phyloP scores from a whole-genome alignment of 2,113 vertebrate genomes.

The Condylura cristata region DNA sequence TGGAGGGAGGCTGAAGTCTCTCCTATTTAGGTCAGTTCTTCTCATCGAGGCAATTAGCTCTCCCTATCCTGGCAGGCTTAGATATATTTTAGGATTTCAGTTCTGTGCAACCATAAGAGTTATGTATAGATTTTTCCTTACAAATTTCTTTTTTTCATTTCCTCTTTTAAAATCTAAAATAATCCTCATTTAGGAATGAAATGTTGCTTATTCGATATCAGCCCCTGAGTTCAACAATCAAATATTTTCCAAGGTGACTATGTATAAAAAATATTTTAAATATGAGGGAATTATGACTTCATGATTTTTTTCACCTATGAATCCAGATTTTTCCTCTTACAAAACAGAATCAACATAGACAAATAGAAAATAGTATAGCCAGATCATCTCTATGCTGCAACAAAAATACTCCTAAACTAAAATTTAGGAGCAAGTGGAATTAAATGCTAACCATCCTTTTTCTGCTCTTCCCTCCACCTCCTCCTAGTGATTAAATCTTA shows the following conservation, averaged over 20 bases:
- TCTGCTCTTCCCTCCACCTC: too few relatives aligned
- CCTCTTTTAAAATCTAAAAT: not conserved
- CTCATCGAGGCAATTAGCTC: conserved; percentile 1
- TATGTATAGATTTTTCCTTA: conserved; percentile 38
- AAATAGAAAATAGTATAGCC: not conserved
- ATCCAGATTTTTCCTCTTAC: not conserved
- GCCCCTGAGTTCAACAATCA: not conserved
- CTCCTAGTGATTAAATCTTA: too few relatives aligned
- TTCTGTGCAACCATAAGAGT: not conserved
- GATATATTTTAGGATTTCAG: conserved; percentile 9
- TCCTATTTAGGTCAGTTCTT: conserved; percentile 37
- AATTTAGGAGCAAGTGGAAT: too few relatives aligned
- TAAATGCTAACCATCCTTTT: too few relatives aligned
- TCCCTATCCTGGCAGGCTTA: not conserved
- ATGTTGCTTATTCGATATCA: not conserved
- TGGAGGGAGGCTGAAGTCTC: not conserved
- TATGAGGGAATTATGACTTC: not conserved
- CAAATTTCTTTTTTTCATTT: conserved; percentile 22
- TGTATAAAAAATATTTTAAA: not conserved
- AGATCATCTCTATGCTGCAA: too few relatives aligned
- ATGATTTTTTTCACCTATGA: not conserved
- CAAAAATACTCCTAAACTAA: too few relatives aligned
- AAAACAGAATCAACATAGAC: not conserved
- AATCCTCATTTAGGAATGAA: not conserved
- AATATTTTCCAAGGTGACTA: not conserved